A percentile compares a stretch with the other conserved stretches of the same genome.
phyloP scores from a whole-genome alignment of 2,888 invertebrate genomes.

The Orchesella flavescens region DNA sequence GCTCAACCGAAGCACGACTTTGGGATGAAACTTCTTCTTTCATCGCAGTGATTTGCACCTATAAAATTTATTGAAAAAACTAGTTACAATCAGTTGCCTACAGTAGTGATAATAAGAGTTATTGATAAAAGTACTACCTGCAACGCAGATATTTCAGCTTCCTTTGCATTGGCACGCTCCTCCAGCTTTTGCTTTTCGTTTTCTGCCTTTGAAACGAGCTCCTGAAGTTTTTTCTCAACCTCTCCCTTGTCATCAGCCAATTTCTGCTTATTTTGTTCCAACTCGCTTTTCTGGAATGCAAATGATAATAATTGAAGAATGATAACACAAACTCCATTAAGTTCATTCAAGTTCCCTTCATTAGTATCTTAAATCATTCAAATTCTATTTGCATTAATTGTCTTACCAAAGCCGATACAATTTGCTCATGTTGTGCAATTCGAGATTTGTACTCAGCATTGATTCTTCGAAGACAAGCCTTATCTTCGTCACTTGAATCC shows the following conservation, averaged over 20 bases:
- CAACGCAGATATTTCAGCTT: conserved; percentile 40
- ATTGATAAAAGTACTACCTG: not conserved
- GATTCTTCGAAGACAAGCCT: conserved; percentile 37
- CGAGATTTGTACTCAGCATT: conserved; percentile 51
- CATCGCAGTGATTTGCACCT: not conserved
- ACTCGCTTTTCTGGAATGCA: conserved; percentile 46
- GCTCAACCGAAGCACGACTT: not conserved
- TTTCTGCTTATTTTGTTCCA: conserved; percentile 50
- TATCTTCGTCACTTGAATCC: conserved; percentile 52
- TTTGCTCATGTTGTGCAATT: conserved; percentile 32
- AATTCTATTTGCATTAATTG: no score
- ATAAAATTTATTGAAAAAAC: not conserved
- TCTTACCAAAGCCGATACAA: conserved; percentile 28
- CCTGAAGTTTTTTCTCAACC: conserved; percentile 34
- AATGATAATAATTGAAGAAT: not conserved
- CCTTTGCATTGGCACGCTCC: conserved; percentile 28
- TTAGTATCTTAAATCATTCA: no score
- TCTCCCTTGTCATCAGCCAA: conserved; percentile 41
- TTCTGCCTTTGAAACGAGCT: conserved; percentile 45
- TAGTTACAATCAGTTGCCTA: no score
- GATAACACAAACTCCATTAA: no score
- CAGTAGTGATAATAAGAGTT: no score
- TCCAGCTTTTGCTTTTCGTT: conserved; percentile 38
- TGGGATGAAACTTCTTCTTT: not conserved
- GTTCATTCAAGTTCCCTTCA: no score